Evolutionary conservation across 2,797 vertebrate genomes (phyloP), one percentile per base, ranked within the genome.

Genomic region (Galago senegalensis): DNA sequence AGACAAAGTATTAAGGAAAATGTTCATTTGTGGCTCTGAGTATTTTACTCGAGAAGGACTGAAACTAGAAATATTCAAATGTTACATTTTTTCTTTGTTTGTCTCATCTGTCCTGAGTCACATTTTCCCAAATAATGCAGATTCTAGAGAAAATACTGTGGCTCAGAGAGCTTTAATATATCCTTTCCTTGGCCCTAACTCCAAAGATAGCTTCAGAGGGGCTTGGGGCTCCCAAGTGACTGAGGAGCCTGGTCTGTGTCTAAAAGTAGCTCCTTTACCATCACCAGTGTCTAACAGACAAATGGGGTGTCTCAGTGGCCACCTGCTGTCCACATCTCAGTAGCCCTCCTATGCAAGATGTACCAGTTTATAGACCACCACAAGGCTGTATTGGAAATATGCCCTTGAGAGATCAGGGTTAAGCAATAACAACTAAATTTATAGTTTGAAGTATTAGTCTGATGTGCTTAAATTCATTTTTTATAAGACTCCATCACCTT

Each of bases 41-140:
- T 25, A 89, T 75, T 97, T 92, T 76, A 75, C 18, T 88, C 58
- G 37, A 37, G 61, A 89, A 73, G 81, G 87, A 95, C 46, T 86
- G 70, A 72, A 83, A 40, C 84, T 93, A 92, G 37, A 91, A 95
- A 69, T 92, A 96, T 87, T 93, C 70, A 91, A 83, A 96, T 83
- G 56, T 82, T 79, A 56, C 53, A 82, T 96, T 93, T 95, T 95
- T 63, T 77, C 37, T 88, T 79, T 87, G 43, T 85, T 72, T 96
- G 87, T 88, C 29, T 94, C 87, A 80, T 91, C 56, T 87, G 29
- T 88, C 58, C 87, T 93, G 60, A 96, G 81, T 96, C 94, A 97
- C 27, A 91, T 87, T 97, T 95, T 92, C 86, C 87, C 20, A 76
- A 96, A 91, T 91, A 37, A 89, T 69, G 40, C 67, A 93, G 34